These are phyloP conservation scores for Hydrozoanthus gracilis DNA, from an alignment of 92 coral and sea anemone genomes.

Conservation along the genomic window DNA sequence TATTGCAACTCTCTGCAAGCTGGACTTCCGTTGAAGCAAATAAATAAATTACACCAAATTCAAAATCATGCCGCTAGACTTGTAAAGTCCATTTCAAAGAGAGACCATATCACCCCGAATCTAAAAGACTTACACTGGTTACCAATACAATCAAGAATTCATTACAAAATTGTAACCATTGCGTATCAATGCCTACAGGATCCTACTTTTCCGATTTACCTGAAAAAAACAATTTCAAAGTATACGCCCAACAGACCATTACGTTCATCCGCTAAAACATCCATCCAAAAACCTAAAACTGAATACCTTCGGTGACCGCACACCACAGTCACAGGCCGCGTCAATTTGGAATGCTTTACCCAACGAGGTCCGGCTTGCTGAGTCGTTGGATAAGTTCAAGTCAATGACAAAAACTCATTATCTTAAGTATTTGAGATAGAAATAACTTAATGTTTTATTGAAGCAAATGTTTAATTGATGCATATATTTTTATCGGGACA, in stretches of 20 bases:
- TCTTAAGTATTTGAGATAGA: not conserved
- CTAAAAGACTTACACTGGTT: not conserved
- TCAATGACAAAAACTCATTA: not conserved
- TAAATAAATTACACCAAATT: not conserved
- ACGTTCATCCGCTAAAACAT: not conserved
- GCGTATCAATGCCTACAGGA: not conserved
- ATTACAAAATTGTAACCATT: not conserved
- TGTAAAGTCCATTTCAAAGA: not conserved
- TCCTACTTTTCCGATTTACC: not conserved
- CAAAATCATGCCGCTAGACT: constrained; percentile 8
- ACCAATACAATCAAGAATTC: not conserved
- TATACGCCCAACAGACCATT: not conserved
- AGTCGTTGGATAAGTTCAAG: not conserved
- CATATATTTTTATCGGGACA: not conserved
- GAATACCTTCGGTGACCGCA: not conserved
- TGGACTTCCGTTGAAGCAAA: not conserved
- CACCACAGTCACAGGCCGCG: not conserved
- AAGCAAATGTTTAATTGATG: not conserved
- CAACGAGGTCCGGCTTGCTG: not conserved
- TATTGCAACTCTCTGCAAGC: not conserved
- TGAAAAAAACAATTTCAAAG: not conserved
- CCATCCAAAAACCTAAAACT: not conserved
- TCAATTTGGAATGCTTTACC: not conserved
- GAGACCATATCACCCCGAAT: not conserved
- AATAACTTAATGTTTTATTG: not conserved